Evolutionary conservation across 1,140 invertebrate species (phyloP).

Genomic region (Drosophila kanapiae): DNA sequence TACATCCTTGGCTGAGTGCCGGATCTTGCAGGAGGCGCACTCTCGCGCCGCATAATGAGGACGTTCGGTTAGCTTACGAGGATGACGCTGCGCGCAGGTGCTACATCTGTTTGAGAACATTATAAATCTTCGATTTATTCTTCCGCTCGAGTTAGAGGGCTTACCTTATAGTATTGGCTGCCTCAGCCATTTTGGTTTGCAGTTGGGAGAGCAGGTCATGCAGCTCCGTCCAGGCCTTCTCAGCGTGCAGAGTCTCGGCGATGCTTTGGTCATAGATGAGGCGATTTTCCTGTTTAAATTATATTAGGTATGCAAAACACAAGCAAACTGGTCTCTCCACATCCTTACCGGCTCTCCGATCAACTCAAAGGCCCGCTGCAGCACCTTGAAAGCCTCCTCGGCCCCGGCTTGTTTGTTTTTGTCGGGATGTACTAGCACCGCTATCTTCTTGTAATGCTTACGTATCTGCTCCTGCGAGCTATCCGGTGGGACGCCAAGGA

Average conservation of each 20-base stretch:
- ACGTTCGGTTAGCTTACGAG: slow-evolving; percentile 92
- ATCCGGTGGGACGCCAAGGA: slow-evolving; percentile 93
- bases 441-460: slow-evolving; percentile 96
- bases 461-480: slow-evolving; percentile 97
- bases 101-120: slow-evolving; percentile 88
- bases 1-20: slow-evolving; percentile 96
- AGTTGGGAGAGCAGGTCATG: slow-evolving; percentile 93
- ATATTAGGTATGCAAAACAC: not conserved
- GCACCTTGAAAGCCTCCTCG: slow-evolving; percentile 98
- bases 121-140: not conserved
- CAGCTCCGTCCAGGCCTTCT: slow-evolving; percentile 93
- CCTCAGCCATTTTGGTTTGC: slow-evolving; percentile 97
- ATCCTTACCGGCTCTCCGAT: slow-evolving; percentile 94
- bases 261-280: slow-evolving; percentile 90
- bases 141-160: too few species aligned
- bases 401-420: slow-evolving; percentile 97
- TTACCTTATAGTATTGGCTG: slow-evolving; percentile 93
- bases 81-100: slow-evolving; percentile 95
- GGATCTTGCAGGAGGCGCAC: slow-evolving; percentile 95
- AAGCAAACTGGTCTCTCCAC: too few species aligned
- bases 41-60: slow-evolving; percentile 95
- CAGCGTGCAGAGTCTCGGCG: slow-evolving; percentile 91
- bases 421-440: slow-evolving; percentile 97
- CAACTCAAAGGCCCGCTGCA: slow-evolving; percentile 97
- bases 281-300: slow-evolving; percentile 89